Evolutionary conservation across 1,140 invertebrate species (phyloP).

Genomic region (Chelonus insularis): DNA sequence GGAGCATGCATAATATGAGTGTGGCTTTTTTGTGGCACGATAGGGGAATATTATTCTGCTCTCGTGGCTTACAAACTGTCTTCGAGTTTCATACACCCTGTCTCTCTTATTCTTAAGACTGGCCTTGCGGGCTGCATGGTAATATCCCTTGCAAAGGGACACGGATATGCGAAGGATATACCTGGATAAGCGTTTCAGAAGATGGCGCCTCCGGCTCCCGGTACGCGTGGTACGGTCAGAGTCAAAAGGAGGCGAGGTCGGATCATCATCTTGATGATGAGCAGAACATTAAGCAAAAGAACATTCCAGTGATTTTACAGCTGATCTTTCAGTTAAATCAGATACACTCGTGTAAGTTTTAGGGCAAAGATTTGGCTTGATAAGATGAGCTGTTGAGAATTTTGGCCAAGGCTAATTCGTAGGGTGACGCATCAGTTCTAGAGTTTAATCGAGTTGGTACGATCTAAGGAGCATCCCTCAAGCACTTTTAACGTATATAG

Average conservation of each 20-base stretch:
- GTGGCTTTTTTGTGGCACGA: slow-evolving; percentile 36
- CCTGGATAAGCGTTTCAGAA: slow-evolving; percentile 45
- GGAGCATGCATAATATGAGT: slow-evolving; percentile 39
- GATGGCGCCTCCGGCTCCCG: slow-evolving; percentile 51
- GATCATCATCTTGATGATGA: slow-evolving; percentile 22
- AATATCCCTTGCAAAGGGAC: slow-evolving; percentile 35
- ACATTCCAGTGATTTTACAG: not conserved
- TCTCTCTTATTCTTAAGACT: slow-evolving; percentile 16
- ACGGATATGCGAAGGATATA: slow-evolving; percentile 43
- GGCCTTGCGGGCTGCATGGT: slow-evolving; percentile 12
- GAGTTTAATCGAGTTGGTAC: not conserved
- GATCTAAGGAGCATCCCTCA: slow-evolving; percentile 7
- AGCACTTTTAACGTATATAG: slow-evolving; percentile 2
- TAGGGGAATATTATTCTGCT: slow-evolving; percentile 38
- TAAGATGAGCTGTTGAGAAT: no score
- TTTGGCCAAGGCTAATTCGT: no score
- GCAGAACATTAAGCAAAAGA: not conserved
- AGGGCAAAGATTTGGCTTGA: no score
- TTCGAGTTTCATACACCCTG: slow-evolving; percentile 17
- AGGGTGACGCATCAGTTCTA: no score
- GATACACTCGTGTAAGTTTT: not conserved
- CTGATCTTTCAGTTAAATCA: not conserved
- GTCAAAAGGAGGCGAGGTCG: slow-evolving; percentile 35
- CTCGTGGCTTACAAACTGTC: slow-evolving; percentile 25
- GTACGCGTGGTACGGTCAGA: slow-evolving; percentile 39